These are phyloP conservation scores for Megalonaias nervosa DNA, from an alignment of 1,140 invertebrate species.

Conservation along the genomic window DNA sequence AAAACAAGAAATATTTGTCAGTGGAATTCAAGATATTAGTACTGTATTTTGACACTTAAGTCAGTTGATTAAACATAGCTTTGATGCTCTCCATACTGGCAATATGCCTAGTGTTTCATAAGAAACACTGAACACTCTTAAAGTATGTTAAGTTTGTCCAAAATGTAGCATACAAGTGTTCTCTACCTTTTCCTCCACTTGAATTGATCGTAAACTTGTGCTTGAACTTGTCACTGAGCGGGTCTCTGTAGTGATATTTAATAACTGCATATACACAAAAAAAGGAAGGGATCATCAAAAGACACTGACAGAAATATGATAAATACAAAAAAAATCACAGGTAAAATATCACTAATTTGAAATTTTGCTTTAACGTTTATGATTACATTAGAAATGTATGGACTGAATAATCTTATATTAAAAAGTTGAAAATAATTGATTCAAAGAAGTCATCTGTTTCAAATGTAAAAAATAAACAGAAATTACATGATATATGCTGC, in stretches of 20 bases:
- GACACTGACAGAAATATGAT: too few relatives aligned
- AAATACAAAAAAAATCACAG: too few relatives aligned
- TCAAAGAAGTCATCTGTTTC: too few relatives aligned
- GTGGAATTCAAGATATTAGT: too few relatives aligned
- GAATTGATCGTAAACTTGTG: constrained; percentile 42
- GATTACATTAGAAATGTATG: not conserved
- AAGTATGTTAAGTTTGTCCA: too few relatives aligned
- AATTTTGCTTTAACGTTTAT: not conserved
- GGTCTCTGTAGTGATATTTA: constrained; percentile 38
- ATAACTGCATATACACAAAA: constrained; percentile 22
- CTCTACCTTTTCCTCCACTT: constrained; percentile 50
- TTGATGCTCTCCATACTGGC: too few relatives aligned
- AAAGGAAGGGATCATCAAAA: not conserved
- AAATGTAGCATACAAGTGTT: constrained; percentile 3
- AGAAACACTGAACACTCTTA: constrained; percentile 1
- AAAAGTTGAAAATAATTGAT: not conserved
- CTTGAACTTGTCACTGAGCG: constrained; percentile 46
- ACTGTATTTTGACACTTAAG: too few relatives aligned
- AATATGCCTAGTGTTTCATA: too few relatives aligned
- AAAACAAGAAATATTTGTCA: too few relatives aligned
- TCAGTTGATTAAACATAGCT: too few relatives aligned
- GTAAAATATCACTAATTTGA: not conserved
- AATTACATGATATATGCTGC: too few relatives aligned
- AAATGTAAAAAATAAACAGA: too few relatives aligned
- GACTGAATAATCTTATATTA: not conserved